phyloP scores from a whole-genome alignment of 2,888 invertebrate genomes.

The Phytoseiulus persimilis region DNA sequence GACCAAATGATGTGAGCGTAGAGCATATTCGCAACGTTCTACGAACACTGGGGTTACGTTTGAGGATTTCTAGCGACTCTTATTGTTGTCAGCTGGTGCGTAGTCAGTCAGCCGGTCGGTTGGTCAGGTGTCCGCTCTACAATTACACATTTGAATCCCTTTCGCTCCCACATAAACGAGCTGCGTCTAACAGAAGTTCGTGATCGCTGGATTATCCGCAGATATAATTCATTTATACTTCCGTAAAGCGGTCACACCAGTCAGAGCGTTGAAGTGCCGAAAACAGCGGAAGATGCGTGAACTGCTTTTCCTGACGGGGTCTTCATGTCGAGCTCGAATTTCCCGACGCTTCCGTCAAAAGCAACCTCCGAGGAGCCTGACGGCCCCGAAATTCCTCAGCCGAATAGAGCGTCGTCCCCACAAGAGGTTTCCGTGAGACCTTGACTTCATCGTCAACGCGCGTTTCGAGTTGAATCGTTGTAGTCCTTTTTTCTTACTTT shows the following conservation, averaged over 20 bases:
- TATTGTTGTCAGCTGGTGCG: not conserved
- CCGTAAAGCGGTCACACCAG: not conserved
- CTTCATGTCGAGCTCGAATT: too few relatives aligned
- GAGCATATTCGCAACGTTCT: constrained; percentile 5
- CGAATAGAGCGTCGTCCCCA: too few relatives aligned
- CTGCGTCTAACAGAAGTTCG: not conserved
- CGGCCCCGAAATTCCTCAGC: too few relatives aligned
- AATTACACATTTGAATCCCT: not conserved
- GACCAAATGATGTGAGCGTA: constrained; percentile 5
- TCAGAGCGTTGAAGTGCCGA: not conserved
- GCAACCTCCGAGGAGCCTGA: too few relatives aligned
- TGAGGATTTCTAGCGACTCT: not conserved
- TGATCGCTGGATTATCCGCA: not conserved
- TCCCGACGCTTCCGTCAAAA: too few relatives aligned
- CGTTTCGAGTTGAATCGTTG: too few relatives aligned
- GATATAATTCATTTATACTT: not conserved
- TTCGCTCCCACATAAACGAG: not conserved
- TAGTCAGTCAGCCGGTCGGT: not conserved
- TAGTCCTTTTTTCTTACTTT: too few relatives aligned
- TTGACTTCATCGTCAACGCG: too few relatives aligned
- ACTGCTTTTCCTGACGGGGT: too few relatives aligned
- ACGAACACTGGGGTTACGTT: not conserved
- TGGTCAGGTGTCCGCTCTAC: not conserved
- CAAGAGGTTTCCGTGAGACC: too few relatives aligned
- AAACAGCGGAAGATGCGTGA: not conserved